Conservation (phyloP, 2,888 invertebrate species). For the Orchesella flavescens region DNA sequence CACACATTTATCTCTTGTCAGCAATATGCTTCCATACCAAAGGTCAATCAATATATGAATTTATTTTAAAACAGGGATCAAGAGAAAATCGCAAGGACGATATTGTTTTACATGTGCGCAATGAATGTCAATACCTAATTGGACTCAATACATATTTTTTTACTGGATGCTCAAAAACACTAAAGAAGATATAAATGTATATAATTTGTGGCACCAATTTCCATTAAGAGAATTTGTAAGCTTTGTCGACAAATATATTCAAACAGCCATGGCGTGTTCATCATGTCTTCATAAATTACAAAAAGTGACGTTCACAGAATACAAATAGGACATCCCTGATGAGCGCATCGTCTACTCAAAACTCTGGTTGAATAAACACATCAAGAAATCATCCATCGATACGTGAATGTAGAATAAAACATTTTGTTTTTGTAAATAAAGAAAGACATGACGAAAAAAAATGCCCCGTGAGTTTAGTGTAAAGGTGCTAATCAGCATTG, state of each 20-base stretch:
- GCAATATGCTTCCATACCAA: too few relatives aligned
- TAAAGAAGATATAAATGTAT: too few relatives aligned
- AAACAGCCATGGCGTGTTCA: constrained; percentile 35
- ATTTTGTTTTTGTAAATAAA: constrained; percentile 5
- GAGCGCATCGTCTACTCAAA: not conserved
- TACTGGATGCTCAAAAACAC: not conserved
- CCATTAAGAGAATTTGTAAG: constrained; percentile 22
- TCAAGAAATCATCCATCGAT: constrained; percentile 50
- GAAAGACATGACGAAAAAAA: not conserved
- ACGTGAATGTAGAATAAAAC: not conserved
- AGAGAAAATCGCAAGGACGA: too few relatives aligned
- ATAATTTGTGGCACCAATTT: constrained; percentile 25
- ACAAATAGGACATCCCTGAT: constrained; percentile 16
- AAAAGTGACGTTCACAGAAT: constrained; percentile 24
- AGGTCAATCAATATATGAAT: too few relatives aligned
- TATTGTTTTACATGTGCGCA: too few relatives aligned
- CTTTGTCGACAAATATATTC: constrained; percentile 28
- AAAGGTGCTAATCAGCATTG: constrained; percentile 57
- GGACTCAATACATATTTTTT: too few relatives aligned
- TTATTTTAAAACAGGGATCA: too few relatives aligned
- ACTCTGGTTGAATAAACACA: constrained; percentile 47
- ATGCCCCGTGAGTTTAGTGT: not conserved
- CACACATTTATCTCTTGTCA: too few relatives aligned
- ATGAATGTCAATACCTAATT: too few relatives aligned
- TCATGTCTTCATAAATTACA: constrained; percentile 58